Base-by-base conservation (phyloP, 2,113 vertebrate species). In the Zosterops japonicus region DNA sequence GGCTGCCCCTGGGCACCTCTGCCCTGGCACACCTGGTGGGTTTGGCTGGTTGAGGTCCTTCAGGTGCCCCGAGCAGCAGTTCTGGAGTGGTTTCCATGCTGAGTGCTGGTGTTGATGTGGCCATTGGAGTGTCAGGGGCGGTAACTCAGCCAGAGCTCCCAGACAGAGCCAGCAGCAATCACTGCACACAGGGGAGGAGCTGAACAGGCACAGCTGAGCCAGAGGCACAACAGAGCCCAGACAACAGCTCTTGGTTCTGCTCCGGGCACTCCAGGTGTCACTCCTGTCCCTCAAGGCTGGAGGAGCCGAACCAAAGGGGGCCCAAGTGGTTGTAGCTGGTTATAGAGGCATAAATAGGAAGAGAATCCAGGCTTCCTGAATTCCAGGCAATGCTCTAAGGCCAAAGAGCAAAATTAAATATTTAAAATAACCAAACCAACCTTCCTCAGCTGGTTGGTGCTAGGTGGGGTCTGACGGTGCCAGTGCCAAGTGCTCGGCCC, bases 121-220 rank as follows among this genome's bases (percentile, higher is more conserved):
- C 15, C 8, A 2, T 5, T 27, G 52, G 17, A 50, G 35, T 9
- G 29, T 8, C n/a, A 41, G 78, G 8, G 61, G 3, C 2, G 4
- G 22, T 21, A 11, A 14, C 35, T 15, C 41, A 7, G 53, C 25
- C 10, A n/a, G 36, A 50, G 21, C 55, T 33, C 21, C 4, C 72
- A 8, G 44, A 2, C 2, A 5, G 61, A 16, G 4, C 36, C 36
- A 1, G 1, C 11, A 39, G 64, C 16, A 0, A 29, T 31, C 12
- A 1, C 1, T 15, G 50, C 72, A 28, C 24, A 1, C 12, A 3
- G 17, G 7, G 68, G 23, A 53, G 60, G 28, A 24, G 65, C 65
- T 17, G 8, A 23, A 9, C 0, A 0, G 24, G 33, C 46, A 6
- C 2, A 22, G 60, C 76, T 4, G 28, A 14, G 56, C 33, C 75